Conservation (phyloP, 1,140 invertebrate genomes). For the Lasaia peninsularis region DNA sequence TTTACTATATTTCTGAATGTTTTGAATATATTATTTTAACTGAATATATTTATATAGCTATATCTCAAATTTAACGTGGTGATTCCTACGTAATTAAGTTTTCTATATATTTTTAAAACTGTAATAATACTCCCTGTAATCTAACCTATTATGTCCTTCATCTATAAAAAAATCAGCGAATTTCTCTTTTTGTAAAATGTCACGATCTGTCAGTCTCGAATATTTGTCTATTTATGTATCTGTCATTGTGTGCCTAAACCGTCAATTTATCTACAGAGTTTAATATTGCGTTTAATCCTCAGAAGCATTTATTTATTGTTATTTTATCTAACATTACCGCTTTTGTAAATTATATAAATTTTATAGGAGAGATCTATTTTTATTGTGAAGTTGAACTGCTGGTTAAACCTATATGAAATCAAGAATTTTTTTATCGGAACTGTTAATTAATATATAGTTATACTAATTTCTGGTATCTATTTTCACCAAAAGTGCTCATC, state of each 20-base stretch:
- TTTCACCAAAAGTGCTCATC: constrained; percentile 83
- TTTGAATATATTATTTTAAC: too few species aligned
- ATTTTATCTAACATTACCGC: constrained; percentile 67
- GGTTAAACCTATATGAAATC: constrained; percentile 60
- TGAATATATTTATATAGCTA: too few species aligned
- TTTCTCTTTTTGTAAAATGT: too few species aligned
- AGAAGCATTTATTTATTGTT: constrained; percentile 75
- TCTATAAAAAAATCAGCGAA: not conserved
- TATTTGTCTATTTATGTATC: not conserved
- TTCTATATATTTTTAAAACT: too few species aligned
- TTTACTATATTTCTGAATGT: too few species aligned
- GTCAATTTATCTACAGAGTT: constrained; percentile 70
- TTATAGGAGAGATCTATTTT: constrained; percentile 78
- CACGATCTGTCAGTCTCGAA: constrained; percentile 8
- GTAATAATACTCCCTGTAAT: not conserved
- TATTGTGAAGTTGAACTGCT: constrained; percentile 73
- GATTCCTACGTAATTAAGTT: too few species aligned
- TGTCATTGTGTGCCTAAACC: constrained; percentile 31
- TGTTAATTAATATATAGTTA: constrained; percentile 69
- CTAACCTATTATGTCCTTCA: not conserved
- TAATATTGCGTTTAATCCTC: constrained; percentile 63
- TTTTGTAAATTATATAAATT: constrained; percentile 77
- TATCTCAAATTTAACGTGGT: too few species aligned
- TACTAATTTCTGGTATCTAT: constrained; percentile 76
- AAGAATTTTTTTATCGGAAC: constrained; percentile 64